phyloP scores from a whole-genome alignment of 2,113 vertebrate species.

The Podocnemis expansa region DNA sequence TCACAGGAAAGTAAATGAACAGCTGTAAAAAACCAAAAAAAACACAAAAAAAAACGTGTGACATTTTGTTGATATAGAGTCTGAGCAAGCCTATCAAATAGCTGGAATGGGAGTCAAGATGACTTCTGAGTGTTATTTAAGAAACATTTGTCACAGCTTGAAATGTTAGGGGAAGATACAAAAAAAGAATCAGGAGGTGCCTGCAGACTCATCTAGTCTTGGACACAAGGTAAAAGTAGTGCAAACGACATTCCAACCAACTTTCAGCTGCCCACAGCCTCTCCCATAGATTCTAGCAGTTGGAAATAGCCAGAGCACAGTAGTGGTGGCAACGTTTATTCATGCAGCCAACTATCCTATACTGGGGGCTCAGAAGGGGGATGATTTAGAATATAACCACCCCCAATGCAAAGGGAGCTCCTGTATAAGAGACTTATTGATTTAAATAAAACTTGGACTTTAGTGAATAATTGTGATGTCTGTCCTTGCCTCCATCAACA shows the following conservation, averaged over 20 bases:
- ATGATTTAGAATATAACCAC: rapidly evolving
- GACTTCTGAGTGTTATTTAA: no score
- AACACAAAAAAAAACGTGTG: no score
- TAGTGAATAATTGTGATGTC: background rate
- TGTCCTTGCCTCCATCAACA: no score
- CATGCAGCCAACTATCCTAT: background rate
- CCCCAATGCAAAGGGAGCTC: background rate
- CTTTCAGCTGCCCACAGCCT: background rate
- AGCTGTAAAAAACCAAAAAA: no score
- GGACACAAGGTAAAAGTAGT: background rate
- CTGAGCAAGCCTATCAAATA: background rate
- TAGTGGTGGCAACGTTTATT: background rate
- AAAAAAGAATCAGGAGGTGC: background rate
- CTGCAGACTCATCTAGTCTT: background rate
- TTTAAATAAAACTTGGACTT: background rate
- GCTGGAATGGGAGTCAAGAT: no score
- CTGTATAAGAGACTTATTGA: background rate
- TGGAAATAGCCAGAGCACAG: background rate
- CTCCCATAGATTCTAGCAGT: background rate
- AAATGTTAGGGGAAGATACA: background rate
- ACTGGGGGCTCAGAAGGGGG: background rate
- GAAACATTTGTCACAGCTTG: no score
- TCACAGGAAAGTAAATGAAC: background rate
- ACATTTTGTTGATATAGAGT: background rate
- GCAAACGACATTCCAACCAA: background rate